These are phyloP conservation scores for Argentina silus DNA, from an alignment of 2,797 vertebrate species.

Conservation along the genomic window DNA sequence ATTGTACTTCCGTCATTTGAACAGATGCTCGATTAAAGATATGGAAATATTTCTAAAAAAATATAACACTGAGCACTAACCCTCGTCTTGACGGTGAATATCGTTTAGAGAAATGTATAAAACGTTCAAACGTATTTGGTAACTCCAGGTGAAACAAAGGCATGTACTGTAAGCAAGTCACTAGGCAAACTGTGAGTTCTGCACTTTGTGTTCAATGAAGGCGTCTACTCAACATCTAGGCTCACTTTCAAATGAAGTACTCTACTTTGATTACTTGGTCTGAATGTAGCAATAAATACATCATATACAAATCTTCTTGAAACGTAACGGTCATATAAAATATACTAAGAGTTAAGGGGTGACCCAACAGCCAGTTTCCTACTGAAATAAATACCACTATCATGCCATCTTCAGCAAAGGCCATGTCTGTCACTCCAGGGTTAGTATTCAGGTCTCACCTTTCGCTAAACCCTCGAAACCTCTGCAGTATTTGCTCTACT, in stretches of 20 bases:
- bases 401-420: background rate
- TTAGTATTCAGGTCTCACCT: background rate
- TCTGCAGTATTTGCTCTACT: no score
- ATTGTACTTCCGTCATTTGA: slow-evolving; percentile 35
- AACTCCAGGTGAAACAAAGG: slow-evolving; percentile 4
- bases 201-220: background rate
- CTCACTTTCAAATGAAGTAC: background rate
- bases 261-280: background rate
- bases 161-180: background rate
- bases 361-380: background rate
- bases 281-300: slow-evolving; percentile 2
- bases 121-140: slow-evolving; percentile 2
- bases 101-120: slow-evolving; percentile 21
- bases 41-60: slow-evolving; percentile 42
- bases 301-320: background rate
- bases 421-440: background rate
- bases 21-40: slow-evolving; percentile 21
- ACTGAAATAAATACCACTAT: background rate
- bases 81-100: background rate
- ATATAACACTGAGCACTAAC: slow-evolving; percentile 29
- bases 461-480: no score
- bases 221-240: background rate
- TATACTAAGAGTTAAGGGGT: background rate
- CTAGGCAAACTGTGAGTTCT: background rate
- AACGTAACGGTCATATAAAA: background rate